Evolutionary conservation across 2,113 vertebrate genomes (phyloP).

Genomic region (Pedetes capensis): DNA sequence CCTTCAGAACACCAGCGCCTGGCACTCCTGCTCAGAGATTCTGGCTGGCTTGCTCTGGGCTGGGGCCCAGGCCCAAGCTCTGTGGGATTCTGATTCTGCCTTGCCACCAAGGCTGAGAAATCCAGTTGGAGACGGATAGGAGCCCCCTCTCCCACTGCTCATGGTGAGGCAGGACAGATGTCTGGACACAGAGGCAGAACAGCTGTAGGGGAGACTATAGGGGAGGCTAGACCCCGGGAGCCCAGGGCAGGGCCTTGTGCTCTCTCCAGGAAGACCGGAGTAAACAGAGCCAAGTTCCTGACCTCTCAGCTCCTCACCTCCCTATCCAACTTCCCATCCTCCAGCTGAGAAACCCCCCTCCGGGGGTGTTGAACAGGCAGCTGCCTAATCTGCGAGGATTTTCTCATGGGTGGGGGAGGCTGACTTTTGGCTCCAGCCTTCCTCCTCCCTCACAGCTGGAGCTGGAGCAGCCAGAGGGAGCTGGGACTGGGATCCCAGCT

Average conservation of each 20-base stretch:
- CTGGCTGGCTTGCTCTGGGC: neutral
- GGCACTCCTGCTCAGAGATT: neutral
- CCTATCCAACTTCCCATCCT: constrained; percentile 44
- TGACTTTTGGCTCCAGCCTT: constrained; percentile 32
- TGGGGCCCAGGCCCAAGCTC: neutral
- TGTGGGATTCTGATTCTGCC: neutral
- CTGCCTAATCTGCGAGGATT: constrained; percentile 68
- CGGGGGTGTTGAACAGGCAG: neutral
- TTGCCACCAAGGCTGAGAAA: neutral
- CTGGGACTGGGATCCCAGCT: constrained; percentile 55
- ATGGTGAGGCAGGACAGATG: neutral
- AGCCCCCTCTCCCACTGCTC: neutral
- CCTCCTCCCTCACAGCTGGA: constrained; percentile 63
- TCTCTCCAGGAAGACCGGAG: constrained; percentile 44
- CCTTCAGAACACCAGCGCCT: neutral
- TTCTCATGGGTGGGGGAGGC: constrained; percentile 62
- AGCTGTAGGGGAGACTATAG: neutral
- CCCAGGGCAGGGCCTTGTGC: neutral
- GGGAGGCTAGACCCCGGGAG: neutral
- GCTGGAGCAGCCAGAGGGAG: constrained; percentile 13
- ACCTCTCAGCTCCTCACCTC: neutral
- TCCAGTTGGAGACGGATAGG: neutral
- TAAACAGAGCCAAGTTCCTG: constrained; percentile 56
- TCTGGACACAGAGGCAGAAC: neutral
- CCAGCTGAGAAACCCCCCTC: constrained; percentile 54